Evolutionary conservation across 2,113 vertebrate species (phyloP).

Genomic region (Calyptommatus sinebrachiatus): DNA sequence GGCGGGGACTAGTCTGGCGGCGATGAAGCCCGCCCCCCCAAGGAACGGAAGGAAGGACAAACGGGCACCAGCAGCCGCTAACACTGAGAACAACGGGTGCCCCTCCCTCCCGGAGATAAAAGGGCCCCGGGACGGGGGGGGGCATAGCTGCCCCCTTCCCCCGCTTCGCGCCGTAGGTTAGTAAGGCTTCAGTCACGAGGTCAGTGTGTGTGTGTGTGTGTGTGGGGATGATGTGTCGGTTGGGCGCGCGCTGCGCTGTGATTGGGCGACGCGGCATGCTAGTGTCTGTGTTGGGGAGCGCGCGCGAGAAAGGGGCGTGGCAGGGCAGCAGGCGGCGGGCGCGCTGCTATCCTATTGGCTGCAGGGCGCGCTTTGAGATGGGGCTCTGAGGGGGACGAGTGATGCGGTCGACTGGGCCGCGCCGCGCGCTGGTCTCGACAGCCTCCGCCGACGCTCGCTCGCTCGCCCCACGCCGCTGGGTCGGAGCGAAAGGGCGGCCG

Average conservation of each 20-base stretch:
- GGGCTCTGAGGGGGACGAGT: not conserved
- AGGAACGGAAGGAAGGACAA: constrained; percentile 24
- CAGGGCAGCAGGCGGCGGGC: not conserved
- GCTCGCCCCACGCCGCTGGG: not conserved
- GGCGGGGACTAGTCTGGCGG: constrained; percentile 15
- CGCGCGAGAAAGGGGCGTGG: constrained; percentile 20
- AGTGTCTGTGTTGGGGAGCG: not conserved
- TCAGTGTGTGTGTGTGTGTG: not conserved
- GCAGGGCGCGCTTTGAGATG: not conserved
- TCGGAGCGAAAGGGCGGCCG: not conserved
- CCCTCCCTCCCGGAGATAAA: constrained; percentile 28
- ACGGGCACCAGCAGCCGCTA: not conserved
- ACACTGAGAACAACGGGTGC: constrained; percentile 21
- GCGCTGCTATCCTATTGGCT: constrained; percentile 18
- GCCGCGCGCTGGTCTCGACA: no score
- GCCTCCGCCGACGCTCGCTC: no score
- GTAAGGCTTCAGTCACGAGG: constrained; percentile 30
- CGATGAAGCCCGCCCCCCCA: constrained; percentile 10
- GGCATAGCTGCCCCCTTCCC: not conserved
- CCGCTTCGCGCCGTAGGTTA: no score
- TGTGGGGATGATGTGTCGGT: not conserved
- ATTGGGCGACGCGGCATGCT: constrained; percentile 14
- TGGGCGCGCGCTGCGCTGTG: not conserved
- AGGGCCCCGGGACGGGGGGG: constrained; percentile 22
- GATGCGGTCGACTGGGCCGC: not conserved